These are phyloP conservation scores for Anarhynchus alexandrinus DNA, from an alignment of 2,113 vertebrate species.

Conservation along the genomic window DNA sequence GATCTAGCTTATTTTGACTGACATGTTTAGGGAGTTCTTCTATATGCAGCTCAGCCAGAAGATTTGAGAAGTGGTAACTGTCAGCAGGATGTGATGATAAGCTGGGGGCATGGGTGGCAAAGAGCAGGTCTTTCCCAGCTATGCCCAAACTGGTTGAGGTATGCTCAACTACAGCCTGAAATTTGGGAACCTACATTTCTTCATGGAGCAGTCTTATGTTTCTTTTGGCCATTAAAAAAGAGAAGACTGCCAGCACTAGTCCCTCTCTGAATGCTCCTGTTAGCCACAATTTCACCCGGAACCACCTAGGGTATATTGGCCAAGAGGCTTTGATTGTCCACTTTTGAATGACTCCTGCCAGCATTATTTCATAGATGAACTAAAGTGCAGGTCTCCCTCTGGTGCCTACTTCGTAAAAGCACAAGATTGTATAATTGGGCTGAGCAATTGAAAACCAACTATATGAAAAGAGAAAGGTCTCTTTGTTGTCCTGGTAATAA, in stretches of 20 bases:
- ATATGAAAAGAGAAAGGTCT: slow-evolving; percentile 33
- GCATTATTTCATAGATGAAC: slow-evolving; percentile 12
- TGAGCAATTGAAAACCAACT: slow-evolving; percentile 10
- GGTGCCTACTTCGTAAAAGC: slow-evolving; percentile 58
- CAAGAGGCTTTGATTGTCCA: slow-evolving; percentile 6
- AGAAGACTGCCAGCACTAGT: background rate
- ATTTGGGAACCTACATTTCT: background rate
- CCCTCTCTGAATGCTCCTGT: background rate
- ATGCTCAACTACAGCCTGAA: background rate
- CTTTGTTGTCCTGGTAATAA: slow-evolving; percentile 22
- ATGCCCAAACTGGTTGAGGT: background rate
- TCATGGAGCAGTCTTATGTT: background rate
- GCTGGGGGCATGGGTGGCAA: background rate
- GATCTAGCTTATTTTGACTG: slow-evolving; percentile 61
- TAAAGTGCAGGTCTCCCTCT: slow-evolving; percentile 64
- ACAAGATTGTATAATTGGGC: slow-evolving; percentile 44
- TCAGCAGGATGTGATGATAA: background rate
- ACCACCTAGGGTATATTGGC: background rate
- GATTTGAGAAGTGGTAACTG: background rate
- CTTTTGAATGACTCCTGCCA: background rate
- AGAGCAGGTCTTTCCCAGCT: background rate
- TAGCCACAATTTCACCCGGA: background rate
- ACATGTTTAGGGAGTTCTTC: slow-evolving; percentile 50
- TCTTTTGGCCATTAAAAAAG: background rate
- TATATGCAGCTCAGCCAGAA: background rate